Evolutionary conservation across 2,888 invertebrate genomes (phyloP).

Genomic region (Ariolimax columbianus): DNA sequence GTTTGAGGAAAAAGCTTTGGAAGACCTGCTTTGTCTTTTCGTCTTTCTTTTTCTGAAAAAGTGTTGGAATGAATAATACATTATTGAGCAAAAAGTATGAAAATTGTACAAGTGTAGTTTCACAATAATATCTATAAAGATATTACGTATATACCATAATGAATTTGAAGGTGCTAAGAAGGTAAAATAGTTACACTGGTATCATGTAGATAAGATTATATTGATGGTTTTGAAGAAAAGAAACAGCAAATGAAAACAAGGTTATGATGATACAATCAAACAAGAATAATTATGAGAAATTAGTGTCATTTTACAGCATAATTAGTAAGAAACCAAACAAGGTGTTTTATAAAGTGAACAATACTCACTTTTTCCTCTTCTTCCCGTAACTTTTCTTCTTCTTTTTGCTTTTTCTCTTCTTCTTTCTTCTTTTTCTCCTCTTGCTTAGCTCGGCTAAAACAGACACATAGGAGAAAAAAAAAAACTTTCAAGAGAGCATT

Average conservation of each 20-base stretch:
- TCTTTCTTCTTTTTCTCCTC: constrained; percentile 72
- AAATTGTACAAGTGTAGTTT: too few relatives aligned
- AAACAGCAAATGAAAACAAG: too few relatives aligned
- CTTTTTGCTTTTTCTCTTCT: constrained; percentile 69
- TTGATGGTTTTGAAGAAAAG: too few relatives aligned
- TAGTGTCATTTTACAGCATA: not conserved
- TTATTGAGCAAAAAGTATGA: too few relatives aligned
- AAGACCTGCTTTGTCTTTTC: constrained; percentile 89
- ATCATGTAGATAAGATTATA: too few relatives aligned
- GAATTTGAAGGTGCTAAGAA: not conserved
- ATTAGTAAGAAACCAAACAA: not conserved
- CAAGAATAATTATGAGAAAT: too few relatives aligned
- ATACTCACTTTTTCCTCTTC: constrained; percentile 68
- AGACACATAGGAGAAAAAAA: not conserved
- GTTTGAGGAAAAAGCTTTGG: constrained; percentile 86
- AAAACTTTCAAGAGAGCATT: not conserved
- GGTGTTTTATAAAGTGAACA: not conserved
- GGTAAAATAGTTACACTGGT: too few relatives aligned
- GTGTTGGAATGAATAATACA: not conserved
- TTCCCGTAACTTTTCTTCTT: constrained; percentile 69
- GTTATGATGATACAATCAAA: too few relatives aligned
- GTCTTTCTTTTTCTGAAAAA: constrained; percentile 66
- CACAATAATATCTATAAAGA: too few relatives aligned
- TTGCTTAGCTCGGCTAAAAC: constrained; percentile 65
- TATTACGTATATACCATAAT: not conserved